Base-by-base conservation (phyloP, 2,888 invertebrate species). In the Busseola fusca region DNA sequence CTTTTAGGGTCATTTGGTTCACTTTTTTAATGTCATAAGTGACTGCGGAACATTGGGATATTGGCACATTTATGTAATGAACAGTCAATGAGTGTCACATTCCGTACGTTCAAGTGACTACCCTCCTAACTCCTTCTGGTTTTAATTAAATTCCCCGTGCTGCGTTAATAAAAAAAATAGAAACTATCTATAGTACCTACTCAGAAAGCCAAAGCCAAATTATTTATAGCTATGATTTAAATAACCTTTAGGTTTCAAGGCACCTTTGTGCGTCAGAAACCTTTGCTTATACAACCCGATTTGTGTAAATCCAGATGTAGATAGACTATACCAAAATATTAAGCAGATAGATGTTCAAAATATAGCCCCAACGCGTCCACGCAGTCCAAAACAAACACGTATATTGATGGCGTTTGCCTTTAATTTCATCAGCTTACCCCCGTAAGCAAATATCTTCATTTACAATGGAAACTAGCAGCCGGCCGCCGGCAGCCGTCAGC, bases 381-480 rank as follows among this genome's bases (percentile, higher is more conserved):
- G 30, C n/a, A 16, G n/a, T 30, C 18, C 14, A 56, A 65, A 30
- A 21, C 65, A 63, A 66, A 63, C 76, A 62, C 40, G 81, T 64
- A 60, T 56, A 74, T 65, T 54, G 71, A 65, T 50, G 60, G 21
- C 25, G 63, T 56, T 40, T 40, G 63, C 63, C 62, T 59, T 57
- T 78, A 81, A 77, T 72, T 81, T 63, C 37, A 65, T 69, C 65
- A 45, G 58, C 54, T 48, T 45, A 62, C 59, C 57, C 27, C 52
- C 21, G 56, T 72, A 78, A 73, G 75, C 80, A 78, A 82, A 84
- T 81, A 78, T 54, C 74, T 74, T 83, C 74, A 82, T 84, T 83
- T 84, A 84, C 83, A 84, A 78, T 84, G 71, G 76, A 74, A 84
- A 84, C 62, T 59, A 82, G 64, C n/a, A 37, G 18, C 56, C 25